These are phyloP conservation scores for Actenoides lindsayi DNA, from an alignment of 2,113 vertebrate genomes.

Conservation along the genomic window DNA sequence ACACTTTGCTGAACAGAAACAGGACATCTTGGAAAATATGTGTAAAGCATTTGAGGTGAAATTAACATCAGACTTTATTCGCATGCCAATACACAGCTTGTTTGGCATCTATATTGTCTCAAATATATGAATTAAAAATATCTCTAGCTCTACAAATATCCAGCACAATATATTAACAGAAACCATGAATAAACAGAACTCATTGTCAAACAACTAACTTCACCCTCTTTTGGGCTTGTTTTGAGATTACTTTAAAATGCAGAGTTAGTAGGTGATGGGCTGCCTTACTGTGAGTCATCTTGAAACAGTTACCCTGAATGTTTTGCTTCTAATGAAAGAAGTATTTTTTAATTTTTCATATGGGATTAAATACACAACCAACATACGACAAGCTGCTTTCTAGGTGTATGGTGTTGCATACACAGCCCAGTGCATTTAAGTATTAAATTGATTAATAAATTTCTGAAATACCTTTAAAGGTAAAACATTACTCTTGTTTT, in stretches of 20 bases:
- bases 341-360: background rate
- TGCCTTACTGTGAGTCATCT: background rate
- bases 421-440: background rate
- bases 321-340: background rate
- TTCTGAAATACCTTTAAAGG: background rate
- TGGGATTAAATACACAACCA: background rate
- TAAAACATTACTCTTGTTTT: background rate
- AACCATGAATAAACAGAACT: background rate
- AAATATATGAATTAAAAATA: background rate
- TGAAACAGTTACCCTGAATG: background rate
- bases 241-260: background rate
- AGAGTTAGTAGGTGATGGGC: background rate
- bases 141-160: background rate
- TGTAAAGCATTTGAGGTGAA: background rate
- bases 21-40: background rate
- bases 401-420: background rate
- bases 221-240: background rate
- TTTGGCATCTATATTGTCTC: background rate
- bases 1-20: background rate
- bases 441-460: background rate
- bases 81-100: background rate
- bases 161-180: background rate
- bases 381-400: background rate
- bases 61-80: conserved; percentile 5
- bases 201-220: background rate